Base-by-base conservation (phyloP, 2,888 invertebrate genomes). In the Calameuta filiformis region DNA sequence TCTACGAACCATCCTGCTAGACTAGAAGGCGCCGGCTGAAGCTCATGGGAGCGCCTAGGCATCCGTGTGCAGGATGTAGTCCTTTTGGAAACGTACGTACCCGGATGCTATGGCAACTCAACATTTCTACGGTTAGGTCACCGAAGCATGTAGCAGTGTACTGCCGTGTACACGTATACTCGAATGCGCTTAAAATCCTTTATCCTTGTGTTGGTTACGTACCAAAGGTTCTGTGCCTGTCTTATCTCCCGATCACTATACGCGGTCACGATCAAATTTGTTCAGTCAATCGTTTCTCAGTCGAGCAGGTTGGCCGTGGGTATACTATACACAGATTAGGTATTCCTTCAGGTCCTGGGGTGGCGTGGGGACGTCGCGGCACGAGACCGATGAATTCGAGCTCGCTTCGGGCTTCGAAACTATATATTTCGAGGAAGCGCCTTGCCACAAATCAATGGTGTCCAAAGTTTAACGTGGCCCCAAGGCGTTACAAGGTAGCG, bases 391-490 rank as follows among this genome's bases (percentile, higher is more conserved):
- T 1, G 56, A 56, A 56, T 56, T 23, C 56, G 23, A 23, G 56
- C 56, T 74, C 12, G 74, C 74, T 74, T 30, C 74, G 34, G 74
- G 35, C 34, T 35, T 37, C 35, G 35, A n/a, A 74, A 35, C 74
- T 35, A 35, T 74, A 74, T 74, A 37, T 74, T 35, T 30, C 35
- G 74, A 12, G 35, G 35, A 74, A 74, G 74, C 74, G 34, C 6
- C 34, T 35, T 3, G 81, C 86, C 86, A 87, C 88, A 88, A 89
- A 89, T 89, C 89, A 88, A 88, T 89, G 88, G 85, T 85, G 88
- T 87, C 86, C 84, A 88, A 89, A 89, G 89, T 89, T 89, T 23
- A 23, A 56, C 56, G 56, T 56, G 56, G 56, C 56, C 56, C 56
- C 84, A 77, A 80, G 83, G 85, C 85, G 85, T 84, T 86, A 87